Conservation (phyloP, 23 tunicate genomes). For the Trididemnum clinides region DNA sequence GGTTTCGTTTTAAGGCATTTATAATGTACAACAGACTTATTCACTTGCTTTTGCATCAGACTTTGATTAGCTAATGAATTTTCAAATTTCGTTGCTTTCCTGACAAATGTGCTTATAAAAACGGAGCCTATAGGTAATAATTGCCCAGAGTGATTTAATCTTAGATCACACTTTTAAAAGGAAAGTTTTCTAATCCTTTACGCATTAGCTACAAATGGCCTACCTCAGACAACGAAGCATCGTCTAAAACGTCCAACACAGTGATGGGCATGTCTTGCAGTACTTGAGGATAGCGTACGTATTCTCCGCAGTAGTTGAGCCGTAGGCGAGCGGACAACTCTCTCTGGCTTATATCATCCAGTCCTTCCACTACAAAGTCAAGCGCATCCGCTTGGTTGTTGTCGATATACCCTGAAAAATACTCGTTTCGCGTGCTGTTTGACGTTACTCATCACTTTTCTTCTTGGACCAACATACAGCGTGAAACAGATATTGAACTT, state of each 20-base stretch:
- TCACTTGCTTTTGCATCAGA: no score
- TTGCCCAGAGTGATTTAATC: no score
- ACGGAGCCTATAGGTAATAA: no score
- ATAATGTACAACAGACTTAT: no score
- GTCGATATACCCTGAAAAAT: conserved; percentile 32
- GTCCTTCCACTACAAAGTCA: conserved; percentile 64
- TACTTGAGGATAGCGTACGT: conserved; percentile 53
- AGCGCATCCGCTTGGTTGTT: conserved; percentile 54
- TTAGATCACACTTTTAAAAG: not conserved
- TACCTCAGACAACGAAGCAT: conserved; percentile 18
- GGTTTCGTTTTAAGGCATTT: no score
- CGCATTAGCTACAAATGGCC: not conserved
- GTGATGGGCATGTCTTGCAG: conserved; percentile 73
- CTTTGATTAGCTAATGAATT: no score
- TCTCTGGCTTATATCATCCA: conserved; percentile 42
- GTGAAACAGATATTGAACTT: no score
- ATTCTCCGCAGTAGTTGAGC: conserved; percentile 50
- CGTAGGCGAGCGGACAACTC: conserved; percentile 43
- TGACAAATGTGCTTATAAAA: no score
- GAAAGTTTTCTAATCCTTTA: not conserved
- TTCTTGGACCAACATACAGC: no score
- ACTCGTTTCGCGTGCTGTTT: no score
- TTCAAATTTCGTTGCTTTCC: no score
- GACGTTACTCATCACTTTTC: no score
- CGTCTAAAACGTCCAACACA: conserved; percentile 69